A percentile compares a stretch with the other conserved stretches of the same genome.
Conservation (phyloP, 2,797 vertebrate species). For the Hypotaenidia okinawae region DNA sequence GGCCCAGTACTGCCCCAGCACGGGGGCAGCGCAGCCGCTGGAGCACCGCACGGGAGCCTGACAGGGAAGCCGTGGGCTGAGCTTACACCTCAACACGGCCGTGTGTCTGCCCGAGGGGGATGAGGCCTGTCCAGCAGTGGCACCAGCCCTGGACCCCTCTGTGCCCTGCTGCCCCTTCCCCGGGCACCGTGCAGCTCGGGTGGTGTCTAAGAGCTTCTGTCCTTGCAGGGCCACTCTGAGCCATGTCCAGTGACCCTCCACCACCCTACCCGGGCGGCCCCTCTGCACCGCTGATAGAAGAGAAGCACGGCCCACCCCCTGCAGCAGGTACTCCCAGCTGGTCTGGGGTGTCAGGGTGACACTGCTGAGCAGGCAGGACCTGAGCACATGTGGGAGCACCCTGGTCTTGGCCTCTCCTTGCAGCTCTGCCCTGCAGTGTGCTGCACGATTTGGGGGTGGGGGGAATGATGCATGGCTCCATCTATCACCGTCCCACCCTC, state of each 20-base stretch:
- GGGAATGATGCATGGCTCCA: fast-evolving
- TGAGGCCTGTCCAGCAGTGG: not conserved
- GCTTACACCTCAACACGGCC: not conserved
- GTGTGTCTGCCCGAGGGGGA: not conserved
- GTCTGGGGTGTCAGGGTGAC: fast-evolving
- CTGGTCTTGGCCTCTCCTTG: not conserved
- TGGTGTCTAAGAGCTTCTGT: not conserved
- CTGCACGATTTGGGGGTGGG: fast-evolving
- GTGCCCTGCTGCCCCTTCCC: not conserved
- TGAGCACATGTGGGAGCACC: fast-evolving
- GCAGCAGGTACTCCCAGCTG: slow-evolving; percentile 78
- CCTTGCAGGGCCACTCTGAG: slow-evolving; percentile 44
- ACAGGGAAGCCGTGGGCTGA: not conserved
- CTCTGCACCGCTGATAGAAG: slow-evolving; percentile 89
- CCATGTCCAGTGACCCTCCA: slow-evolving; percentile 94
- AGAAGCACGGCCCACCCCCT: slow-evolving; percentile 87
- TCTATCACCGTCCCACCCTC: fast-evolving
- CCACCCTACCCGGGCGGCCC: slow-evolving; percentile 95
- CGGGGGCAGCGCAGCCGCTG: fast-evolving
- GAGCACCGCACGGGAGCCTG: fast-evolving
- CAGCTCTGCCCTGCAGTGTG: not conserved
- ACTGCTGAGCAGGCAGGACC: fast-evolving
- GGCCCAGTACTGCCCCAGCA: not conserved
- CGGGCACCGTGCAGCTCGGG: fast-evolving
- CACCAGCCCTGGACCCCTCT: fast-evolving